Base-by-base conservation (phyloP, 1,140 invertebrate species). In the Drosophila parabipectinata region DNA sequence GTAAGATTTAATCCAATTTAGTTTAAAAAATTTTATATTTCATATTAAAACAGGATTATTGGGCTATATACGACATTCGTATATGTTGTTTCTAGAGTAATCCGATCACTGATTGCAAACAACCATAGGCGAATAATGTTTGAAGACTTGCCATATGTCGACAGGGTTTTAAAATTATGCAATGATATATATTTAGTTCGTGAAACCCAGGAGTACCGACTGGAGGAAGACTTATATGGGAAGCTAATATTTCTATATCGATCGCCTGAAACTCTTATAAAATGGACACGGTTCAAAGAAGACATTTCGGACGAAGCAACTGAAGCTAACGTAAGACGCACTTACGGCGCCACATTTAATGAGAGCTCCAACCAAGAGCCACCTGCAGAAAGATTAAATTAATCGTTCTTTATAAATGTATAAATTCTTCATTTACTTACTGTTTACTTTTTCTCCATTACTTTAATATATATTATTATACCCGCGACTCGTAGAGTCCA, bases 201-300 rank as follows among this genome's bases (percentile, higher is more conserved):
- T 12, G 98, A 99, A 93, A 97, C 97, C 45, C 94, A 96, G 24
- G 98, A 99, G 90, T 95, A 98, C 67, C 94, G 95, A n/a, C 93
- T 99, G 6, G 99, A 99, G 93, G 98, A 99, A 93, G 98, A 99
- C 91, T 94, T 99, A 8, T 99, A 99, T 92, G 98, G 98, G 3
- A 99, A 99, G 94, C 93, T 99, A 14, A 96, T 99, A 77, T 99
- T 99, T 95, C 41, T 94, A 98, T 99, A 99, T 93, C 95, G 99
- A 62, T 99, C 98, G 10, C 98, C 98, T 2, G 98, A 99, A 92
- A 99, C 98, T 9, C 94, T 99, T 81, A 99, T 99, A 75, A 98
- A 98, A 93, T 99, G 96, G 96, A 98, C 96, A 1, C 61, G 89
- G 10, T 87, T 76, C 32, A 79, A 61, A 32, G 78, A 90, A 28